Percentiles rank a stretch among this genome's conserved stretches.
Conservation (phyloP, 2,113 vertebrate genomes). For the Thunnus maccoyii region DNA sequence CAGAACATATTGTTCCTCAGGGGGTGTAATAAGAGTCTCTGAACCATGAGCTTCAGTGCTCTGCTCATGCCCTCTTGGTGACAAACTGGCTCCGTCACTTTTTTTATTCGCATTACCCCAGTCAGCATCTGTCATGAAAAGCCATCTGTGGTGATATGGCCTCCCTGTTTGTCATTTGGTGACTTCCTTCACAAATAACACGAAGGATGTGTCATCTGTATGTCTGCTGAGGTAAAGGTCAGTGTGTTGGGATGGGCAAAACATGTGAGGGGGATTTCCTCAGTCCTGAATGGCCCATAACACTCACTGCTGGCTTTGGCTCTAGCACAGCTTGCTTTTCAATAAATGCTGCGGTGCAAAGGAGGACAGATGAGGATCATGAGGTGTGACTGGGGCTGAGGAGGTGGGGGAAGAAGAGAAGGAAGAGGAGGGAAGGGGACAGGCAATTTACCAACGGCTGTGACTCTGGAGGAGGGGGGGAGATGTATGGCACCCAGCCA, state of each 20-base stretch:
- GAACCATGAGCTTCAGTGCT: constrained; percentile 55
- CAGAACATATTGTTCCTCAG: constrained; percentile 81
- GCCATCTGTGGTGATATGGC: constrained; percentile 37
- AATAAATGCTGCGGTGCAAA: constrained; percentile 76
- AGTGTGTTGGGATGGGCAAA: neutral
- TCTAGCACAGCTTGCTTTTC: constrained; percentile 58
- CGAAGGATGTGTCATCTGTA: constrained; percentile 35
- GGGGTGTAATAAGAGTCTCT: constrained; percentile 66
- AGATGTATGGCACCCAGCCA: constrained; percentile 82
- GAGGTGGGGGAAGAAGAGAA: constrained; percentile 56
- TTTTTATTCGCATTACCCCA: constrained; percentile 52
- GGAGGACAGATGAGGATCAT: constrained; percentile 81
- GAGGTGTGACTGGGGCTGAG: constrained; percentile 65
- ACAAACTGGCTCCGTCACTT: constrained; percentile 61
- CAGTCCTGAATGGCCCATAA: constrained; percentile 36
- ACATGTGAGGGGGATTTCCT: constrained; percentile 41
- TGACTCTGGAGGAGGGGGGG: constrained; percentile 65
- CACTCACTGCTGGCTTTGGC: constrained; percentile 44
- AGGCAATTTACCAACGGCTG: constrained; percentile 76
- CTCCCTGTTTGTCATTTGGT: constrained; percentile 45
- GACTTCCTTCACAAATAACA: constrained; percentile 53
- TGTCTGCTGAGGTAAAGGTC: constrained; percentile 57
- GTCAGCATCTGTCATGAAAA: constrained; percentile 34
- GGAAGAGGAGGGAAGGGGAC: constrained; percentile 64
- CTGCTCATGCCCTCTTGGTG: constrained; percentile 47